Evolutionary conservation across 53 echinoderm and acorn worm genomes (phyloP).

Genomic region (Actinopyga echinites): DNA sequence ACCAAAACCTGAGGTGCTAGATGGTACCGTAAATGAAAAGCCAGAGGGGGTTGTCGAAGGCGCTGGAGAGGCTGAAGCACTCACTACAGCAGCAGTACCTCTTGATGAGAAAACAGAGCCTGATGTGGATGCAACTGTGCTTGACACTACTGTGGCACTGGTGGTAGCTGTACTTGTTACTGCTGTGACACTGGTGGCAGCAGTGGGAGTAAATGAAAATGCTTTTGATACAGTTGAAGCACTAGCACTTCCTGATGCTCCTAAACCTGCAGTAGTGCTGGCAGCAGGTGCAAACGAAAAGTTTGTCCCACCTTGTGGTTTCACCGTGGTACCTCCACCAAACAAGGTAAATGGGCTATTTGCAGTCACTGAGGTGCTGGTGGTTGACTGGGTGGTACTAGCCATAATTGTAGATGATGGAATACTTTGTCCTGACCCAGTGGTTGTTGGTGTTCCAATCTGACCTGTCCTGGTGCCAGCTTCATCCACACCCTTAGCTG

Average conservation of each 20-base stretch:
- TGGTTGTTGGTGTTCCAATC: not conserved
- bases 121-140: conserved; percentile 26
- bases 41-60: conserved; percentile 31
- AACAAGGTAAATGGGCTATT: conserved; percentile 6
- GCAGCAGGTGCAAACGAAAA: too few relatives aligned
- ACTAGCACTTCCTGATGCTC: not conserved
- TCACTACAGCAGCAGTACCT: not conserved
- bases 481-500: not conserved
- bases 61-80: conserved; percentile 5
- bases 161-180: conserved; percentile 11
- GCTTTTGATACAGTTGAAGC: not conserved
- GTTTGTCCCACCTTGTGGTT: not conserved
- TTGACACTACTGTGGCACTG: not conserved
- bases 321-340: not conserved
- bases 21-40: conserved; percentile 14
- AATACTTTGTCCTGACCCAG: too few relatives aligned
- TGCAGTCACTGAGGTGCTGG: conserved; percentile 37
- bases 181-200: not conserved
- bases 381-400: not conserved
- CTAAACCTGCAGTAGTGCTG: too few relatives aligned
- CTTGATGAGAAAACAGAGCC: not conserved
- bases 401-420: conserved; percentile 18
- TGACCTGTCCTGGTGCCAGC: not conserved
- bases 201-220: not conserved
- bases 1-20: conserved; percentile 16